Percentiles rank a stretch among this genome's conserved stretches.
Evolutionary conservation across 1,140 invertebrate species (phyloP).

Genomic region (Caenorhabditis brenneri): DNA sequence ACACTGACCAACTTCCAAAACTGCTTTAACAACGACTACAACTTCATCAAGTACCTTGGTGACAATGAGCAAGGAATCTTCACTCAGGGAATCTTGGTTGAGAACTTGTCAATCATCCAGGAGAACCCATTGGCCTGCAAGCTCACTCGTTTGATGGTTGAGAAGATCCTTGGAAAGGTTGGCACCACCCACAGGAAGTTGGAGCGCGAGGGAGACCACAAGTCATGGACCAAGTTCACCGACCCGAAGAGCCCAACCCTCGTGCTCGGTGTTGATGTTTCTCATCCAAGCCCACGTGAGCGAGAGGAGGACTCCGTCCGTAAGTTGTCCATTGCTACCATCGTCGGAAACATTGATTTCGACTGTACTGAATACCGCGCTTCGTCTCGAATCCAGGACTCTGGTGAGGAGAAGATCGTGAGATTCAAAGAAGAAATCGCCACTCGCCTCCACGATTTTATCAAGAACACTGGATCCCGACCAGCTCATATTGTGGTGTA

Average conservation of each 20-base stretch:
- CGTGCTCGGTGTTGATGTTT: slow-evolving; percentile 6
- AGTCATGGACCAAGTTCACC: neutral
- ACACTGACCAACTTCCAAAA: no score
- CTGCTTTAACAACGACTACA: no score
- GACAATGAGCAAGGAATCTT: neutral
- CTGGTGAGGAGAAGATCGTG: slow-evolving; percentile 6
- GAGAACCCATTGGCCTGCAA: neutral
- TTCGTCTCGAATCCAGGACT: neutral
- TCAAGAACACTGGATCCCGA: neutral
- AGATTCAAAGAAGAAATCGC: neutral
- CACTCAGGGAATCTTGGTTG: neutral
- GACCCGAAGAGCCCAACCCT: slow-evolving; percentile 33
- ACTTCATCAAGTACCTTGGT: slow-evolving; percentile 36
- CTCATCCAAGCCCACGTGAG: neutral
- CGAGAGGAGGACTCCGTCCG: neutral
- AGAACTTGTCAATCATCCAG: neutral
- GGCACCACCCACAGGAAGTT: neutral
- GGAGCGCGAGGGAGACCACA: neutral
- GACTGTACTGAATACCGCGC: slow-evolving; percentile 2
- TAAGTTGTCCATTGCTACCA: neutral
- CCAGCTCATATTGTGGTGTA: slow-evolving; percentile 44
- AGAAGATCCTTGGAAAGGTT: slow-evolving; percentile 24
- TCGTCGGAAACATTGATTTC: slow-evolving; percentile 48
- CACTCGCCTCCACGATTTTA: slow-evolving; percentile 1
- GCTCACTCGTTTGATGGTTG: neutral